phyloP scores from a whole-genome alignment of 2,797 vertebrate species.

The Perodicticus potto region DNA sequence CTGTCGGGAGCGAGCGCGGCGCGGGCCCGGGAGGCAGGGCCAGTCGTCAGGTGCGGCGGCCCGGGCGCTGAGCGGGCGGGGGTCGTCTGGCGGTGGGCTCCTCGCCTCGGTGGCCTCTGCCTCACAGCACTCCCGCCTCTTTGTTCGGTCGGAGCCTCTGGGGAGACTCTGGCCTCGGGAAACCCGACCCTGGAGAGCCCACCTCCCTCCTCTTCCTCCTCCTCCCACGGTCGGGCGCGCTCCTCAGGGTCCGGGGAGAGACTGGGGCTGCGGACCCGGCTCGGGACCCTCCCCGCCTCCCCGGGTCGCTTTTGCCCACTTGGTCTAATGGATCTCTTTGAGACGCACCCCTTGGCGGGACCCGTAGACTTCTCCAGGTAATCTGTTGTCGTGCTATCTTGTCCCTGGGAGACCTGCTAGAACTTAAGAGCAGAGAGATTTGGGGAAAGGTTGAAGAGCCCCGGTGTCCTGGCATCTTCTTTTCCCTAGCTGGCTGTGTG shows the following conservation, averaged over 20 bases:
- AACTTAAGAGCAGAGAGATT: neutral
- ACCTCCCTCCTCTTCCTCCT: constrained; percentile 55
- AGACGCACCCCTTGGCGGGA: constrained; percentile 69
- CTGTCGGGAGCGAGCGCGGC: constrained; percentile 9
- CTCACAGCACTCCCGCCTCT: neutral
- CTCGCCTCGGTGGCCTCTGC: neutral
- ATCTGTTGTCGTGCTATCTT: neutral
- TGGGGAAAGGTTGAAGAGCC: constrained; percentile 33
- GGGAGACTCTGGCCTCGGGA: constrained; percentile 66
- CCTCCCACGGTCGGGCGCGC: neutral
- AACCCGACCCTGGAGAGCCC: constrained; percentile 77
- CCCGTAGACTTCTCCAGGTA: constrained; percentile 82
- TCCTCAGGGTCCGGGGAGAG: neutral
- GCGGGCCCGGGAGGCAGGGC: neutral
- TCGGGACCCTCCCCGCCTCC: neutral
- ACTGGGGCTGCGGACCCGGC: neutral
- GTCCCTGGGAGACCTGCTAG: neutral
- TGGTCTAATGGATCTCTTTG: constrained; percentile 76
- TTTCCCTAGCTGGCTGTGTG: neutral
- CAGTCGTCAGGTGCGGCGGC: no score
- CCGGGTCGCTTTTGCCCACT: neutral
- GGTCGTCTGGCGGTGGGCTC: neutral
- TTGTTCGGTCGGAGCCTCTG: neutral
- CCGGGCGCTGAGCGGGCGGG: neutral
- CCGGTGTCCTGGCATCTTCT: neutral